Evolutionary conservation across 2,113 vertebrate genomes (phyloP).

Genomic region (Varanus salvator): DNA sequence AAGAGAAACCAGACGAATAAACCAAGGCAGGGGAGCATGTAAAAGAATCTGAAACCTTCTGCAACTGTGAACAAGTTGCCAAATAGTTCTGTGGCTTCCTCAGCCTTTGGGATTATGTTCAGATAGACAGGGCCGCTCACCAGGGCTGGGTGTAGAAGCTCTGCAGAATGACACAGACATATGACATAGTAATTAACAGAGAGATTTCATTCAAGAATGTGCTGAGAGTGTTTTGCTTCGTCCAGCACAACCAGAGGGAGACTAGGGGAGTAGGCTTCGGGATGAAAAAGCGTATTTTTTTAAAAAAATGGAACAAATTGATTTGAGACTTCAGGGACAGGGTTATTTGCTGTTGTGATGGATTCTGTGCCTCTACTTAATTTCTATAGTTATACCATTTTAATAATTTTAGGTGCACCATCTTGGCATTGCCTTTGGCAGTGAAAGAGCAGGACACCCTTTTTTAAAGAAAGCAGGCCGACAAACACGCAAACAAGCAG

Average conservation of each 20-base stretch:
- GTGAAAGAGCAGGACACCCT: too few species aligned
- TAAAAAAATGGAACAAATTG: too few species aligned
- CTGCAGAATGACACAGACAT: not conserved
- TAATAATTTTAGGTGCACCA: too few species aligned
- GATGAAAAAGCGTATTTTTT: too few species aligned
- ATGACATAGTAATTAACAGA: not conserved
- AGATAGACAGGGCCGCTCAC: not conserved
- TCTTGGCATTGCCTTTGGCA: too few species aligned
- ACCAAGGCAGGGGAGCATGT: not conserved
- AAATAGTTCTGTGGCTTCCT: not conserved
- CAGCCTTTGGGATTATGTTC: too few species aligned
- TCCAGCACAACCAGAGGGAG: not conserved
- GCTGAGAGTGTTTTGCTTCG: not conserved
- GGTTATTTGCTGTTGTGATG: too few species aligned
- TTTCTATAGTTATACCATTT: too few species aligned
- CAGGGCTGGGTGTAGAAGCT: not conserved
- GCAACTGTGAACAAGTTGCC: not conserved
- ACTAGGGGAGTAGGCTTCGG: not conserved
- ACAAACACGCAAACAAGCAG: too few species aligned
- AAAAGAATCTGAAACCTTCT: not conserved
- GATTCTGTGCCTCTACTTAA: too few species aligned
- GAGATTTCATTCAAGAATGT: not conserved
- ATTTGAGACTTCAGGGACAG: too few species aligned
- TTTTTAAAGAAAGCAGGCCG: too few species aligned
- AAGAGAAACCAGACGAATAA: not conserved